Conservation (phyloP, 2,888 invertebrate genomes). For the Eurytoma californica region DNA sequence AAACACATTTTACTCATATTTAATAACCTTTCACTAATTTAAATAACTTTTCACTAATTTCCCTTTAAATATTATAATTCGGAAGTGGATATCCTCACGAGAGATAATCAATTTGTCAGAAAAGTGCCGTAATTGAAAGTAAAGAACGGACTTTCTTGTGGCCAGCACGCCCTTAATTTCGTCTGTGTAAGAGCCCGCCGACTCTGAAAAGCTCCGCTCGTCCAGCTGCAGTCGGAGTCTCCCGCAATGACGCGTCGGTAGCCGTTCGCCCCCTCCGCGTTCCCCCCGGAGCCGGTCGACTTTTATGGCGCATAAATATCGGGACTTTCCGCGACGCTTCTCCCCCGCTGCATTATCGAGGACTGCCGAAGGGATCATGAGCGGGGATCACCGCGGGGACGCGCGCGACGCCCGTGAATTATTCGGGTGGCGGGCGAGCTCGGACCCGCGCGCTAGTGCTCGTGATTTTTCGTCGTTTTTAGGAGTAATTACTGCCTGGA, state of each 20-base stretch:
- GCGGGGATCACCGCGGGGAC: constrained; percentile 1
- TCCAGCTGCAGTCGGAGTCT: constrained; percentile 64
- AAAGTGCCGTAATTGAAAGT: too few species aligned
- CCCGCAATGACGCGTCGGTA: constrained; percentile 37
- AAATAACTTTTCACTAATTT: too few species aligned
- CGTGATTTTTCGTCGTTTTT: constrained; percentile 56
- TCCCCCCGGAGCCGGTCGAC: constrained; percentile 58
- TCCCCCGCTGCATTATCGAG: constrained; percentile 71
- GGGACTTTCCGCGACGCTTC: constrained; percentile 67
- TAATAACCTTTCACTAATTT: too few species aligned
- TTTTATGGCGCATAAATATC: constrained; percentile 75
- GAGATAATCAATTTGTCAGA: too few species aligned
- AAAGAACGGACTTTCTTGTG: not conserved
- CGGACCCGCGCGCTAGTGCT: constrained; percentile 12
- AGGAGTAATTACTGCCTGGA: constrained; percentile 47
- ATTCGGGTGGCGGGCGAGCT: constrained; percentile 11
- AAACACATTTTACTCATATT: too few species aligned
- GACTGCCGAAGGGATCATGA: constrained; percentile 60
- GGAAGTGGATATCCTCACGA: too few species aligned
- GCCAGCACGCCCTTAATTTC: constrained; percentile 13
- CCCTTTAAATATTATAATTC: too few species aligned
- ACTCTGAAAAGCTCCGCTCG: constrained; percentile 64
- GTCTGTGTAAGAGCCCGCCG: not conserved
- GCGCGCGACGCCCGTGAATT: constrained; percentile 29
- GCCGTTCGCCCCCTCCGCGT: constrained; percentile 11